Percentiles rank a stretch among this genome's conserved stretches.
Conservation (phyloP, 1,140 invertebrate genomes). For the Berghia stephanieae region DNA sequence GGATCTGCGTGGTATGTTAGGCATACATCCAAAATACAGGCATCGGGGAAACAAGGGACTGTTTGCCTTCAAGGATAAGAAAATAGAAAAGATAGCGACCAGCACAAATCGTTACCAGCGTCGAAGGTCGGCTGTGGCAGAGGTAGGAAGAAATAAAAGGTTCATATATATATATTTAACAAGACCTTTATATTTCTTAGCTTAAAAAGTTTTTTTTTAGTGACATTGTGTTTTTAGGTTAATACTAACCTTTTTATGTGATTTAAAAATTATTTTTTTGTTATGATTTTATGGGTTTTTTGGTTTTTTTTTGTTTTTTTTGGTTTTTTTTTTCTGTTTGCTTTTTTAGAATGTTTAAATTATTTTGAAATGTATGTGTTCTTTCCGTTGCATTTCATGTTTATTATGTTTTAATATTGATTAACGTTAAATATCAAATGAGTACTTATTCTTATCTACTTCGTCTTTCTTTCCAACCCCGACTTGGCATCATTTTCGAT, state of each 20-base stretch:
- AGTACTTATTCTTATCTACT: no score
- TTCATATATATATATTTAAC: not conserved
- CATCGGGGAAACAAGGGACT: not conserved
- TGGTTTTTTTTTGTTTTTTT: conserved; percentile 5
- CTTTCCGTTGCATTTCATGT: no score
- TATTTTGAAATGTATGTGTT: no score
- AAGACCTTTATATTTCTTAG: not conserved
- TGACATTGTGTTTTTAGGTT: not conserved
- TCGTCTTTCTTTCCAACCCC: no score
- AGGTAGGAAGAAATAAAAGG: conserved; percentile 39
- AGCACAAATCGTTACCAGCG: conserved; percentile 36
- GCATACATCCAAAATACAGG: conserved; percentile 26
- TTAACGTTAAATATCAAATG: no score
- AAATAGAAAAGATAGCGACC: conserved; percentile 38
- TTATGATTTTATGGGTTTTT: not conserved
- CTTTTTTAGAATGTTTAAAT: no score
- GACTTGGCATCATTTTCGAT: no score
- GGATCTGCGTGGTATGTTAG: not conserved
- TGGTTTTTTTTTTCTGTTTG: not conserved
- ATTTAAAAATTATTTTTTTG: not conserved
- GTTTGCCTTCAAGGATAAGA: conserved; percentile 36
- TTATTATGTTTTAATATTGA: no score
- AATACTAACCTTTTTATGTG: not conserved
- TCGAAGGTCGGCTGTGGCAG: conserved; percentile 49
- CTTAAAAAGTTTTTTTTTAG: not conserved